phyloP scores from a whole-genome alignment of 2,888 invertebrate species.

The Lycaena phlaeas region DNA sequence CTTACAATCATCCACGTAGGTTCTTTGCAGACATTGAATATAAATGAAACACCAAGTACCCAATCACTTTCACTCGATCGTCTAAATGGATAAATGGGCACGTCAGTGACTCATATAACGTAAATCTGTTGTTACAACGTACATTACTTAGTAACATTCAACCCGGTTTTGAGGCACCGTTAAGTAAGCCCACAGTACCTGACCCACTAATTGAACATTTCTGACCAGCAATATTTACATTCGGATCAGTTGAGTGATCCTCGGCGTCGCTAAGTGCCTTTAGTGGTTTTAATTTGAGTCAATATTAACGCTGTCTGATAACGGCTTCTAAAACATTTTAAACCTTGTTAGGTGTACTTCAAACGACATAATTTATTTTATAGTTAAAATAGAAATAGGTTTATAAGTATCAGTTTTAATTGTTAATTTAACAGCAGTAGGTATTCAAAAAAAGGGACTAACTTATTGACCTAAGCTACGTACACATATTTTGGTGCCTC shows the following conservation, averaged over 20 bases:
- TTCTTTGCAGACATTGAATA: neutral
- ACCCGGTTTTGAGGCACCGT: slow-evolving; percentile 51
- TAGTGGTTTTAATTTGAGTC: slow-evolving; percentile 20
- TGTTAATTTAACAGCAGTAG: no score
- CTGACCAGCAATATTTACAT: slow-evolving; percentile 29
- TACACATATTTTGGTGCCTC: no score
- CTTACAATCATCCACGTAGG: no score
- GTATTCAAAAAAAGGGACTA: no score
- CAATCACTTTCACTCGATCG: neutral
- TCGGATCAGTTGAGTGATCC: slow-evolving; percentile 34
- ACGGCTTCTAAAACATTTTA: slow-evolving; percentile 10
- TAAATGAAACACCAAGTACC: slow-evolving; percentile 2
- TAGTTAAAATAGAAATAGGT: no score
- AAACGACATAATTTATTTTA: no score
- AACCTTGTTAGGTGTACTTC: no score
- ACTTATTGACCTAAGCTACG: no score
- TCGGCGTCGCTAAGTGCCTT: slow-evolving; percentile 17
- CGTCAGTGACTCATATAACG: slow-evolving; percentile 2
- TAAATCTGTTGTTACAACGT: neutral
- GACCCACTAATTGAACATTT: slow-evolving; percentile 49
- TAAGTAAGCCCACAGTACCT: slow-evolving; percentile 41
- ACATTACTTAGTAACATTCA: slow-evolving; percentile 14
- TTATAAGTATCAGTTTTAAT: no score
- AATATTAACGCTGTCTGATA: slow-evolving; percentile 18
- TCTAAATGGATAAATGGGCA: neutral